Evolutionary conservation across 2,888 invertebrate species (phyloP), one percentile per base, ranked within the genome.

Genomic region (Teleogryllus oceanicus): DNA sequence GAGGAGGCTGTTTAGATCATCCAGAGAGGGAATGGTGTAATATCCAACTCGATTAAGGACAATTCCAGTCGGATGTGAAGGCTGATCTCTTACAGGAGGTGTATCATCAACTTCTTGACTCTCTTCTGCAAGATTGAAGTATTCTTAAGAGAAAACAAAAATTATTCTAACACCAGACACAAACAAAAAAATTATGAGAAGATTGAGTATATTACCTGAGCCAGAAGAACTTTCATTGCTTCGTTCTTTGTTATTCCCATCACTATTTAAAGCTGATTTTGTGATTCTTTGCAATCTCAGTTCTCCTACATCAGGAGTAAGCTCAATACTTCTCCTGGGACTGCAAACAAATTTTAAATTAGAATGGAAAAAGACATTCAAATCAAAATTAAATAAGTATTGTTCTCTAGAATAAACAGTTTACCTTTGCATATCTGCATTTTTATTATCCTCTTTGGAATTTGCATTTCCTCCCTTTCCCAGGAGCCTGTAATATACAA

Each of bases 1-100:
- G 75, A 94, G 88, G 86, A 92, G 92, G 1, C 90, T 91, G 84
- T 90, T 90, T 84, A 99, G 90, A 83, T 96, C 94, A 75, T 96
- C 94, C 81, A 97, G 85, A 0, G 93, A 88, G 0, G 99, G 99
- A 82, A 96, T 92, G 0, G 96, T 97, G 86, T 96, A 99, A 87
- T 99, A 99, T 11, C 97, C 98, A 0, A 89, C 91, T 0, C 96
- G 89, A 0, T 91, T 92, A 75, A 96, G 88, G 11, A 91, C 90
- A 11, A 98, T 92, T 2, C 96, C 95, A 0, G 95, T 92, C 0
- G 94, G 92, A 85, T 94, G 93, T 0, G 90, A 89, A 3, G 88
- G 87, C 80, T 84, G 84, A 75, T 82, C 81, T 49, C 77, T 20
- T 5, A 78, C 1, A 12, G 78, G 24, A 75, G 80, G 62, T 78